Percentiles rank a stretch among this genome's conserved stretches.
phyloP scores from a whole-genome alignment of 2,888 invertebrate species.

The Aleiodes leptofemur region DNA sequence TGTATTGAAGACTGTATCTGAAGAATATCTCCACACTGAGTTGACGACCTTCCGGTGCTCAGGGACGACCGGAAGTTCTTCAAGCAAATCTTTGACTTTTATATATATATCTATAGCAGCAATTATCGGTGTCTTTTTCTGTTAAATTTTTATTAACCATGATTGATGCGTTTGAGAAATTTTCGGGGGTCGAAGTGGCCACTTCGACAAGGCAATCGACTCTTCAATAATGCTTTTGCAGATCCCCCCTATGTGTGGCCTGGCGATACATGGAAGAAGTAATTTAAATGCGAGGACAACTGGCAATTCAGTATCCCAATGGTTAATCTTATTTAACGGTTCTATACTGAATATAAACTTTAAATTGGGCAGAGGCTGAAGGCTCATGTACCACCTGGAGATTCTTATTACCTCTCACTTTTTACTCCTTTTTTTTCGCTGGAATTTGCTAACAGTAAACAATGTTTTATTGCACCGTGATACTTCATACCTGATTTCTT shows the following conservation, averaged over 20 bases:
- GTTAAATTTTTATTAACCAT: too few relatives aligned
- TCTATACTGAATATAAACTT: slow-evolving; percentile 4
- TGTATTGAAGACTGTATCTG: not conserved
- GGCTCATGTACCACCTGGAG: slow-evolving; percentile 19
- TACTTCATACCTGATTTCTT: not conserved
- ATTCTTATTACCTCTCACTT: not conserved
- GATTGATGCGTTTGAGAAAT: too few relatives aligned
- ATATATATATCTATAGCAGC: too few relatives aligned
- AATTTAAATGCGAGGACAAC: slow-evolving; percentile 11
- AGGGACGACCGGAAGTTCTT: slow-evolving; percentile 64
- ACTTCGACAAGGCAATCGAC: too few relatives aligned
- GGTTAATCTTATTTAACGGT: slow-evolving; percentile 21
- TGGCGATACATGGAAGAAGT: not conserved
- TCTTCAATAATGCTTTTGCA: not conserved
- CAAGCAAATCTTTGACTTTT: not conserved
- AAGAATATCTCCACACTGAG: slow-evolving; percentile 41
- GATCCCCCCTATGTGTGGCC: not conserved
- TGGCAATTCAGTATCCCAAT: not conserved
- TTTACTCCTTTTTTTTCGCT: not conserved
- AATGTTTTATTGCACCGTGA: not conserved
- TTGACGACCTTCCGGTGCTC: slow-evolving; percentile 63
- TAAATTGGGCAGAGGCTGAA: not conserved
- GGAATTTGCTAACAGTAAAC: slow-evolving; percentile 25
- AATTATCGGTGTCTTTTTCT: not conserved
- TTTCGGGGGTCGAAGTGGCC: too few relatives aligned